These are phyloP conservation scores for Myotis myotis DNA, from an alignment of 2,797 vertebrate genomes.

Conservation along the genomic window DNA sequence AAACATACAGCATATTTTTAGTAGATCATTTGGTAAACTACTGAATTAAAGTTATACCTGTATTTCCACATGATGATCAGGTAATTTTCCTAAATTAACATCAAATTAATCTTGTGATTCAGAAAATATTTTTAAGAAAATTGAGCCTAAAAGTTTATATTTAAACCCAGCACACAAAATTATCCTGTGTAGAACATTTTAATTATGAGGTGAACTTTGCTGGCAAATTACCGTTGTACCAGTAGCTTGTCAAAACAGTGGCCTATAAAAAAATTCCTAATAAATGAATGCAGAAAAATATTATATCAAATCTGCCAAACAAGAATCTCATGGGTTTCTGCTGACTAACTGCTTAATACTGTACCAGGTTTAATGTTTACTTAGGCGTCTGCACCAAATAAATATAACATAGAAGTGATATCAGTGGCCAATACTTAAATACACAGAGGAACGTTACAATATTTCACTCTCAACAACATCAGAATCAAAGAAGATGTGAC, in stretches of 20 bases:
- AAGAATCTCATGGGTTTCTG: constrained; percentile 26
- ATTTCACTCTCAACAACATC: neutral
- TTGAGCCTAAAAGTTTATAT: neutral
- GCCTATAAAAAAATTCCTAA: neutral
- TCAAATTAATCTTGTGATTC: neutral
- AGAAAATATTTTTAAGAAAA: neutral
- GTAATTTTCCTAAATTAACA: neutral
- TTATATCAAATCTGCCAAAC: neutral
- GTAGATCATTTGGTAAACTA: neutral
- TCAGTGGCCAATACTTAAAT: neutral
- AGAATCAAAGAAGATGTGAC: neutral
- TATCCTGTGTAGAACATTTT: neutral
- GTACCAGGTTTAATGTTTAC: constrained; percentile 18
- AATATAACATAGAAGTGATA: neutral
- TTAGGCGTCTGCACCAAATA: constrained; percentile 37
- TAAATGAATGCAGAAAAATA: constrained; percentile 39
- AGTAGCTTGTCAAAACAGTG: constrained; percentile 33
- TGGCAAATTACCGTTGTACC: neutral
- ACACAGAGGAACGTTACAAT: neutral
- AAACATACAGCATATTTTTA: neutral
- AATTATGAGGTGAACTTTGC: constrained; percentile 18
- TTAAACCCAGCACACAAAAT: neutral
- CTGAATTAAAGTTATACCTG: neutral
- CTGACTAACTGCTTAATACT: constrained; percentile 22
- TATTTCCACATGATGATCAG: neutral